These are phyloP conservation scores for Trisateles emortualis DNA, from an alignment of 2,888 invertebrate genomes.

Conservation along the genomic window DNA sequence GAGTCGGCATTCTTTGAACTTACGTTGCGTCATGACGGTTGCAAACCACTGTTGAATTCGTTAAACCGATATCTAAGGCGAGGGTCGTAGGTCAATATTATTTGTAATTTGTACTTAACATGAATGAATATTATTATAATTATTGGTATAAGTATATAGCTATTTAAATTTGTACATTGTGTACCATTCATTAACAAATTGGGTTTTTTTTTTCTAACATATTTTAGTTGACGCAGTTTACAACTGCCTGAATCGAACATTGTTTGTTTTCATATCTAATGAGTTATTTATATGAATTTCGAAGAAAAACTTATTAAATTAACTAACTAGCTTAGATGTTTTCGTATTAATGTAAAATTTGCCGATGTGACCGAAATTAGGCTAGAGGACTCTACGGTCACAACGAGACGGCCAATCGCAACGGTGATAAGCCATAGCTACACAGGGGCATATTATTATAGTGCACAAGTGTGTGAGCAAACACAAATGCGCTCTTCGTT, in stretches of 20 bases:
- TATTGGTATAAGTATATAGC: slow-evolving; percentile 38
- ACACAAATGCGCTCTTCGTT: too few species aligned
- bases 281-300: too few species aligned
- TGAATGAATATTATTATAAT: slow-evolving; percentile 49
- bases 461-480: too few species aligned
- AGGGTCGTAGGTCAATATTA: slow-evolving; percentile 59
- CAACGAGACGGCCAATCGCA: too few species aligned
- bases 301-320: slow-evolving; percentile 5
- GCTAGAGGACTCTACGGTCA: too few species aligned
- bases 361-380: too few species aligned
- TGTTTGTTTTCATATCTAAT: slow-evolving; percentile 1
- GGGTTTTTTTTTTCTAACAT: slow-evolving; percentile 26
- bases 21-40: slow-evolving; percentile 51
- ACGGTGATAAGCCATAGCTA: too few species aligned
- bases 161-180: slow-evolving; percentile 40
- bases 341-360: too few species aligned
- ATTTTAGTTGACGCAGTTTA: slow-evolving; percentile 25
- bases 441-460: too few species aligned
- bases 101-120: slow-evolving; percentile 50
- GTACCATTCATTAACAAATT: slow-evolving; percentile 39
- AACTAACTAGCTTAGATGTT: background rate
- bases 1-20: slow-evolving; percentile 57
- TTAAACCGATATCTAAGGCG: slow-evolving; percentile 51
- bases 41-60: slow-evolving; percentile 56
- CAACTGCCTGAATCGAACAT: background rate